Percentiles rank a stretch among this genome's conserved stretches.
Conservation (phyloP, 2,113 vertebrate genomes). For the Cyanocitta stelleri region DNA sequence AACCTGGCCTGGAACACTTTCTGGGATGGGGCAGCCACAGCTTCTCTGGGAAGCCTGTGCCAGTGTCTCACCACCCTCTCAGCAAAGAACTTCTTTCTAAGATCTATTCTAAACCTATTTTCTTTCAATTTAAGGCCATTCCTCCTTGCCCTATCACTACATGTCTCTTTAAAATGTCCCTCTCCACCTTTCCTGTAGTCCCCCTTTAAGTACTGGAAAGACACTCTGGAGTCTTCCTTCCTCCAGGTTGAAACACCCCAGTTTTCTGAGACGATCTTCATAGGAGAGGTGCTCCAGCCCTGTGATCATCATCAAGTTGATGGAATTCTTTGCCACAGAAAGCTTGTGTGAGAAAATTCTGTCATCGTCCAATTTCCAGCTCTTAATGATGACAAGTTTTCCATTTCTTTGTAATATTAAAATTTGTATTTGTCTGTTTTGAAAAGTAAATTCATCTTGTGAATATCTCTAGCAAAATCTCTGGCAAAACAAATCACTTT, state of each 20-base stretch:
- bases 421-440: not conserved
- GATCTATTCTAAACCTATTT: not conserved
- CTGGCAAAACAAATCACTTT: not conserved
- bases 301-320: not conserved
- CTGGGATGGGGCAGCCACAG: not conserved
- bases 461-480: not conserved
- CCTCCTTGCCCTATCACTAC: not conserved
- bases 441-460: not conserved
- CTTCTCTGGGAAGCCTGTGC: not conserved
- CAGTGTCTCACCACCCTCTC: not conserved
- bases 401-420: rapidly evolving
- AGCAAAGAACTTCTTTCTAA: not conserved
- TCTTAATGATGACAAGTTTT: not conserved
- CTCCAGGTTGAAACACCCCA: not conserved
- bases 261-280: not conserved
- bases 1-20: not conserved
- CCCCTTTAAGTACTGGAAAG: not conserved
- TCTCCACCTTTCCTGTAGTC: not conserved
- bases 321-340: not conserved
- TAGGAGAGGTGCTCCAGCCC: not conserved
- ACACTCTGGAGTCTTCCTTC: not conserved
- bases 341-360: not conserved
- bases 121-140: not conserved
- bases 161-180: not conserved
- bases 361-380: not conserved